A percentile compares a stretch with the other conserved stretches of the same genome.
Conservation (phyloP, 1,140 invertebrate species). For the Amyelois transitella region DNA sequence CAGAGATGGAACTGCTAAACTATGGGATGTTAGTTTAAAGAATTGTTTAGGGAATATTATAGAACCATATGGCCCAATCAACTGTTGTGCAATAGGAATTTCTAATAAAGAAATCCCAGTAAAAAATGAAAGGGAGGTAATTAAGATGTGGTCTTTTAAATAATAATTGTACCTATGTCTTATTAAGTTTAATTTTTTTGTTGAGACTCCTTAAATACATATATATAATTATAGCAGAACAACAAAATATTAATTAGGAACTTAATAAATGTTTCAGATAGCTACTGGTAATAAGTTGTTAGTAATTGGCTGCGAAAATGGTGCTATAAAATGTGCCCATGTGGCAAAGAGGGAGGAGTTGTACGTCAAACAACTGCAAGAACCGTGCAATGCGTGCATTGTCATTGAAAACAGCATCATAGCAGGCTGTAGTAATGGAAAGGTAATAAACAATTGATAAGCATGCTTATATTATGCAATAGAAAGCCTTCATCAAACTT, state of each 20-base stretch:
- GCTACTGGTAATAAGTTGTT: constrained; percentile 80
- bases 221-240: neutral
- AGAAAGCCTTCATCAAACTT: too few species aligned
- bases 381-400: constrained; percentile 74
- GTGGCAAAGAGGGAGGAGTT: constrained; percentile 74
- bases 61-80: constrained; percentile 58
- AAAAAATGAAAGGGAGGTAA: constrained; percentile 64
- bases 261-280: constrained; percentile 73
- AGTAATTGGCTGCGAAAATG: constrained; percentile 79
- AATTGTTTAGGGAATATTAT: constrained; percentile 73
- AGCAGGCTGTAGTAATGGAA: constrained; percentile 73
- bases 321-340: constrained; percentile 74
- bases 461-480: neutral
- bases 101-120: constrained; percentile 38
- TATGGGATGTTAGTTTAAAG: constrained; percentile 82
- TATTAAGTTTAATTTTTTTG: neutral
- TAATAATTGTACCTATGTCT: neutral
- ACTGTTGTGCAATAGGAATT: constrained; percentile 52
- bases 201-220: neutral
- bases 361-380: constrained; percentile 50
- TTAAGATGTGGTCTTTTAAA: constrained; percentile 12
- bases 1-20: constrained; percentile 80
- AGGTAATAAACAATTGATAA: constrained; percentile 45
- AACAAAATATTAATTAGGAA: neutral
- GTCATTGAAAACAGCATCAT: constrained; percentile 54